Evolutionary conservation across 2,113 vertebrate species (phyloP).

Genomic region (Bolborhynchus lineola): DNA sequence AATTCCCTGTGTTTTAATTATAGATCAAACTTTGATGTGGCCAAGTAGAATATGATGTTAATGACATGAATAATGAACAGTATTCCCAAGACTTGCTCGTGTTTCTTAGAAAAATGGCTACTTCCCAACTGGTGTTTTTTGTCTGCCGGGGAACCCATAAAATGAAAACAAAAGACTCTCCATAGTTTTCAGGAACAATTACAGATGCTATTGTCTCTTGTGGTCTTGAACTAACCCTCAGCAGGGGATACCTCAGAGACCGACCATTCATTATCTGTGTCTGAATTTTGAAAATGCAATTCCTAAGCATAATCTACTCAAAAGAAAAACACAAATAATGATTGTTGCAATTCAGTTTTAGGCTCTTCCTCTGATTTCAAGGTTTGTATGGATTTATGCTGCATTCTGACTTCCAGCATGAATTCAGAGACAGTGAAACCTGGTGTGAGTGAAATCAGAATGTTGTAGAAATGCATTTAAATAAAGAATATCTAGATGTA

Average conservation of each 20-base stretch:
- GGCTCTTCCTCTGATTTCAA: not conserved
- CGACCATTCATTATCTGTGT: conserved; percentile 28
- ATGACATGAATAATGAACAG: conserved; percentile 48
- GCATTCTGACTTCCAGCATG: not conserved
- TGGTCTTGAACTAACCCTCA: conserved; percentile 15
- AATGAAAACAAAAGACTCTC: conserved; percentile 48
- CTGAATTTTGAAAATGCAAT: conserved; percentile 20
- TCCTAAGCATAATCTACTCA: not conserved
- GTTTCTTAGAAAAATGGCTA: conserved; percentile 61
- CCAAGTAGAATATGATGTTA: conserved; percentile 46
- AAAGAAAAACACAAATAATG: not conserved
- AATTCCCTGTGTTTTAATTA: conserved; percentile 54
- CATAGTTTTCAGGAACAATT: conserved; percentile 56
- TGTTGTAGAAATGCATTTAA: not conserved
- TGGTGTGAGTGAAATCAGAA: not conserved
- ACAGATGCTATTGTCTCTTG: conserved; percentile 25
- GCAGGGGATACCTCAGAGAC: conserved; percentile 14
- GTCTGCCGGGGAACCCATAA: conserved; percentile 31
- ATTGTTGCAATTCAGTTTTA: not conserved
- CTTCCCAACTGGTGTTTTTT: conserved; percentile 17
- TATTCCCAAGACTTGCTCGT: conserved; percentile 38
- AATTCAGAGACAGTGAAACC: not conserved
- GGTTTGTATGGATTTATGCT: not conserved
- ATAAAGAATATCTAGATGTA: not conserved
- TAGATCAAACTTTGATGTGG: conserved; percentile 56